These are phyloP conservation scores for Andrena bucephala DNA, from an alignment of 2,888 invertebrate genomes.

Conservation along the genomic window DNA sequence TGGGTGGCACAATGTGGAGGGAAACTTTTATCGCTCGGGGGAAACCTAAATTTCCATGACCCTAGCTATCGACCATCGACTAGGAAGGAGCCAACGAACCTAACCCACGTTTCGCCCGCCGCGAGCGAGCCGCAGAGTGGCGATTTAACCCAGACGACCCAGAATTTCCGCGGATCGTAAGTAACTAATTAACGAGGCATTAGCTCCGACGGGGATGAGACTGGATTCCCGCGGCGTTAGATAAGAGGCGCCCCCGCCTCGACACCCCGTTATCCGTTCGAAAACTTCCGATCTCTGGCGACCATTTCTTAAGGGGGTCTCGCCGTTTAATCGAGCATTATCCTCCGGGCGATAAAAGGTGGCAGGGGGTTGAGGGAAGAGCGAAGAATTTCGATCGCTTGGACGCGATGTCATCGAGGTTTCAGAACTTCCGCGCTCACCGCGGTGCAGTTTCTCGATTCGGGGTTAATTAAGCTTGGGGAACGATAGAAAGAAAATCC, in stretches of 20 bases:
- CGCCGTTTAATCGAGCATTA: slow-evolving; percentile 61
- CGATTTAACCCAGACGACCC: slow-evolving; percentile 5
- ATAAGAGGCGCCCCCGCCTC: slow-evolving; percentile 40
- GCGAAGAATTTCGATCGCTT: slow-evolving; percentile 28
- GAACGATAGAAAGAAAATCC: slow-evolving; percentile 48
- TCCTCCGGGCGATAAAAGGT: slow-evolving; percentile 8
- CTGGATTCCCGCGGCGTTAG: slow-evolving; percentile 24
- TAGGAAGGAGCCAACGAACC: neutral
- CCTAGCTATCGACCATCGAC: neutral
- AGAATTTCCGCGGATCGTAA: slow-evolving; percentile 38
- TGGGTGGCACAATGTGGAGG: neutral
- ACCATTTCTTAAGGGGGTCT: slow-evolving; percentile 43
- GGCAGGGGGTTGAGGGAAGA: neutral
- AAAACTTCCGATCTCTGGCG: slow-evolving; percentile 47
- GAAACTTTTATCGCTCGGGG: neutral
- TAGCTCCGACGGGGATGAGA: slow-evolving; percentile 18
- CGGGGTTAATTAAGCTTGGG: slow-evolving; percentile 72
- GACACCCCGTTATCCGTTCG: slow-evolving; percentile 26
- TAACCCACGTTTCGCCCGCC: slow-evolving; percentile 22
- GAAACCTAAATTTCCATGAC: neutral
- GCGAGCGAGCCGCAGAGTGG: slow-evolving; percentile 37
- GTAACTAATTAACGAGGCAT: slow-evolving; percentile 61
- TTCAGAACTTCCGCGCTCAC: slow-evolving; percentile 64
- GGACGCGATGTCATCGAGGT: slow-evolving; percentile 69
- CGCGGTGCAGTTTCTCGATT: slow-evolving; percentile 62